Base-by-base conservation (phyloP, 2,888 invertebrate genomes). In the Melitaea athalia region DNA sequence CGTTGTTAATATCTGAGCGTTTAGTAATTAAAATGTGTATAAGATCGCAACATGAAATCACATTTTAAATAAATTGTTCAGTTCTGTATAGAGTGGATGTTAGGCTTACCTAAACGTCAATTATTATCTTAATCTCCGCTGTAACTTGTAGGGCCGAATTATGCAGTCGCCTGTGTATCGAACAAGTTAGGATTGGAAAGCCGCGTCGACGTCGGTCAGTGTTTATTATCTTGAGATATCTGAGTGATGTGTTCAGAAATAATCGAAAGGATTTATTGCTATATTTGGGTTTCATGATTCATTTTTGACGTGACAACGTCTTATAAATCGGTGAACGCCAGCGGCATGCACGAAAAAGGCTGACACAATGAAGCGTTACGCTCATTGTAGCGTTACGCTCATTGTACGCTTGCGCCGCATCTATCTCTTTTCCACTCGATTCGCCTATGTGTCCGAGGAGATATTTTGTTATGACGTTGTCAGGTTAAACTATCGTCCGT, bases 121-220 rank as follows among this genome's bases (percentile, higher is more conserved):
- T 60, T 11, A 53, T 60, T 61, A 55, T 66, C 60, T 53, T 31
- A 55, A 47, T 60, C 42, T 38, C 43, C 15, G 38, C 24, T 24
- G 24, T 24, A 24, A 24, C 24, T 38, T 42, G 53, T 61, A 55
- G 53, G 62, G 62, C 61, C 66, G 53, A 66, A 66, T 61, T 61
- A 45, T 60, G 61, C 61, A 66, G 53, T 31, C 57, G 49, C 49
- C 63, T 59, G 61, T 62, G 49, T 47, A 15, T 61, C 55, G 49
- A 62, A 64, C 67, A 72, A 59, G 74, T 75, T 63, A 65, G 63
- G 59, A 74, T 78, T 77, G 74, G 76, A 77, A 77, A 77, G 76
- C 75, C 65, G 63, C 17, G 42, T 57, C 57, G 42, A 15, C n/a
- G 57, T 38, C 57, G 57, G 57, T 42, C 38, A 10, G 57, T 15